Evolutionary conservation across 2,888 invertebrate genomes (phyloP).

Genomic region (Carterocephalus palaemon): DNA sequence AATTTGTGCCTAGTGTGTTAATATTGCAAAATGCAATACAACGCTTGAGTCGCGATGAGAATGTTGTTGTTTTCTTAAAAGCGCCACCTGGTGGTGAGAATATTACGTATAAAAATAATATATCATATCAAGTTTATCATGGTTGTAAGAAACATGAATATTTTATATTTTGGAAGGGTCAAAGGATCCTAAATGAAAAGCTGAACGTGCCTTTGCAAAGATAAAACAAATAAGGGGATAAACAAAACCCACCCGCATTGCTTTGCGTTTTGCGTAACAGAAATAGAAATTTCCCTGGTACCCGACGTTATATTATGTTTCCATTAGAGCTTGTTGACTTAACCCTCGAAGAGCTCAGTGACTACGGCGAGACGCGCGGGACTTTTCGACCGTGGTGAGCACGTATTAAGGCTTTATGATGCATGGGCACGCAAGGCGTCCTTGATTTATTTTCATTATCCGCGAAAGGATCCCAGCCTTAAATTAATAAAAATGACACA

Average conservation of each 20-base stretch:
- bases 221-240: conserved; percentile 54
- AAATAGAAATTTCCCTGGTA: conserved; percentile 52
- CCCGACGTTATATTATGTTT: conserved; percentile 58
- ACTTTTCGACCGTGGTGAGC: conserved; percentile 38
- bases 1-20: conserved; percentile 1
- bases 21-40: no score
- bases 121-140: conserved; percentile 5
- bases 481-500: conserved; percentile 33
- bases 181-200: conserved; percentile 38
- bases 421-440: conserved; percentile 46
- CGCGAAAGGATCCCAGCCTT: conserved; percentile 33
- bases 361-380: conserved; percentile 38
- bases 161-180: conserved; percentile 5
- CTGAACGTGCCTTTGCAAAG: conserved; percentile 40
- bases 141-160: conserved; percentile 8
- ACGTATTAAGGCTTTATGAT: conserved; percentile 56
- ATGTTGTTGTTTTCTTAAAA: no score
- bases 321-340: conserved; percentile 67
- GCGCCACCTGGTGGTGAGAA: no score
- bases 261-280: conserved; percentile 55
- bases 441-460: conserved; percentile 63
- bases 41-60: no score
- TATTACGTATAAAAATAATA: no score
- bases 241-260: conserved; percentile 55
- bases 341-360: conserved; percentile 50